These are phyloP conservation scores for Istiophorus platypterus DNA, from an alignment of 2,113 vertebrate species.

Conservation along the genomic window DNA sequence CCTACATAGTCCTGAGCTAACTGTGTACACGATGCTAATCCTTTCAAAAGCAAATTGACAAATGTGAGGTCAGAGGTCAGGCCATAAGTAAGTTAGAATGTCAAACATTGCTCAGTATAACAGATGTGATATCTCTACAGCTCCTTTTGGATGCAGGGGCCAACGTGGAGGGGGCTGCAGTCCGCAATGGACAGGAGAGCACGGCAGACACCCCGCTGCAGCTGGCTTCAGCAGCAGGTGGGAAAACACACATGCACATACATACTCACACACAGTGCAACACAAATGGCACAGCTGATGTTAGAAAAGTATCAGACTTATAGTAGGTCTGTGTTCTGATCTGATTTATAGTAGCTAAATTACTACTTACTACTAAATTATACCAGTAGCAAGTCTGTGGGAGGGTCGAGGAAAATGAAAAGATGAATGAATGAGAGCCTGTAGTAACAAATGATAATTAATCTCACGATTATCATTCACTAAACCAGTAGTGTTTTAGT, in stretches of 20 bases:
- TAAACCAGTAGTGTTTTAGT: not conserved
- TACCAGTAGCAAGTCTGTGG: constrained; percentile 1
- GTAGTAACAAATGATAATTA: too few species aligned
- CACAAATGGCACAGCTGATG: constrained; percentile 40
- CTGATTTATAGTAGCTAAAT: constrained; percentile 24
- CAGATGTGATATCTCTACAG: constrained; percentile 78
- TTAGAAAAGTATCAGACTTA: not conserved
- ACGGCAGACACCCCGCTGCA: constrained; percentile 93
- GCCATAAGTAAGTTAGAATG: constrained; percentile 36
- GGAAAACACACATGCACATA: constrained; percentile 40
- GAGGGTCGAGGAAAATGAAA: constrained; percentile 6
- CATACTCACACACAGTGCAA: not conserved
- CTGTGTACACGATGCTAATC: constrained; percentile 3
- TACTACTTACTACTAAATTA: constrained; percentile 20
- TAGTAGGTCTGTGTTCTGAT: constrained; percentile 12
- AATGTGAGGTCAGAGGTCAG: constrained; percentile 47
- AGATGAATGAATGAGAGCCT: constrained; percentile 6
- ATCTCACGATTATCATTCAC: not conserved
- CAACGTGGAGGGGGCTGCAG: constrained; percentile 92
- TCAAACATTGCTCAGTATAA: constrained; percentile 44
- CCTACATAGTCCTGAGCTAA: not conserved
- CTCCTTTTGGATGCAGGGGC: constrained; percentile 96
- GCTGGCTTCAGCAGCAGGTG: constrained; percentile 97
- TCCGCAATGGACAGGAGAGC: constrained; percentile 92
- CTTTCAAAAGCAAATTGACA: constrained; percentile 43